phyloP scores from a whole-genome alignment of 1,140 invertebrate genomes.

The Aphelinus certus region DNA sequence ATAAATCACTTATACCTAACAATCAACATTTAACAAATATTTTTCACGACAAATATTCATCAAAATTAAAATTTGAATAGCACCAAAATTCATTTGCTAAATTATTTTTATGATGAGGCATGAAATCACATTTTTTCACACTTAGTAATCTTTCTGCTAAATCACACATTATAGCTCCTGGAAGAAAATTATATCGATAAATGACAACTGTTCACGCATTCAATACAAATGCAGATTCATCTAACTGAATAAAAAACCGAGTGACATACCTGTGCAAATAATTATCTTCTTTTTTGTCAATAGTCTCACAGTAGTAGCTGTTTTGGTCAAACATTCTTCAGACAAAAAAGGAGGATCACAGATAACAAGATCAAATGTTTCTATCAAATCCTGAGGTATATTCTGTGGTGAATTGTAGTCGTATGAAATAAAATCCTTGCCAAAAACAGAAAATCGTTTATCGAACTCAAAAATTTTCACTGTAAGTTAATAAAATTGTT shows the following conservation, averaged over 20 bases:
- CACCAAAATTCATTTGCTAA: constrained; percentile 92
- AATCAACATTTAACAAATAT: too few species aligned
- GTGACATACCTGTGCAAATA: constrained; percentile 83
- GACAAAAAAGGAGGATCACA: constrained; percentile 95
- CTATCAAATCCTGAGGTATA: constrained; percentile 71
- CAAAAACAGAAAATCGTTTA: constrained; percentile 80
- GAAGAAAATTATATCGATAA: constrained; percentile 47
- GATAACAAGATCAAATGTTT: constrained; percentile 84
- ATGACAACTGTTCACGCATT: background rate
- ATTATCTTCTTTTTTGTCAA: constrained; percentile 84
- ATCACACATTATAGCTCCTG: constrained; percentile 81
- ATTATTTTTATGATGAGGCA: constrained; percentile 86
- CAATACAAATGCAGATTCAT: background rate
- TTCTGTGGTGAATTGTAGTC: constrained; percentile 87
- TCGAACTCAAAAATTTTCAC: constrained; percentile 86
- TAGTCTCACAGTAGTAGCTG: constrained; percentile 79
- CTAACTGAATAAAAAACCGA: background rate
- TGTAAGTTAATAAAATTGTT: constrained; percentile 58
- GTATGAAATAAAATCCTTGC: constrained; percentile 85
- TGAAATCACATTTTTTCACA: constrained; percentile 75
- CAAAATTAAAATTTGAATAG: constrained; percentile 86
- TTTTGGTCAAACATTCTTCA: constrained; percentile 91
- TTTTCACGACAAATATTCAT: constrained; percentile 49
- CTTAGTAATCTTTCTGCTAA: constrained; percentile 73
- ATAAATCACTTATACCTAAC: too few species aligned